Percentiles rank a stretch among this genome's conserved stretches.
Evolutionary conservation across 2,113 vertebrate genomes (phyloP).

Genomic region (Indri indri): DNA sequence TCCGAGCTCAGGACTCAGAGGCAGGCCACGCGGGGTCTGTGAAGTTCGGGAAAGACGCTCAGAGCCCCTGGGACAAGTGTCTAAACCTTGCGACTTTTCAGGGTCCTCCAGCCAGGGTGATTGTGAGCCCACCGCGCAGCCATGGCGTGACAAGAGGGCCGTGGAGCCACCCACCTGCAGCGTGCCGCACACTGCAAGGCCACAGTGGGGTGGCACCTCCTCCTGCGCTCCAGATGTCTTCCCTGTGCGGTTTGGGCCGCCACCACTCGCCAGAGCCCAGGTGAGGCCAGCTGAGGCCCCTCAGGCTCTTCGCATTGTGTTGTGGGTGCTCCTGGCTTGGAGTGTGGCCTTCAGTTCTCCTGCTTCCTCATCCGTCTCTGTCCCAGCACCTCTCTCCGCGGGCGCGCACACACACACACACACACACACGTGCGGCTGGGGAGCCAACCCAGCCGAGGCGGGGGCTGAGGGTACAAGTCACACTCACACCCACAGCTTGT

Average conservation of each 20-base stretch:
- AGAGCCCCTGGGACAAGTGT: neutral
- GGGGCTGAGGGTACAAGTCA: neutral
- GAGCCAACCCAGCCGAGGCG: neutral
- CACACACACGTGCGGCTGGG: neutral
- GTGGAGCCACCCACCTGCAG: neutral
- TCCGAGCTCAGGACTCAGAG: neutral
- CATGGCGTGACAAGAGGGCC: neutral
- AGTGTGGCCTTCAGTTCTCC: neutral
- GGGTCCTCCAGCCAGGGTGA: neutral
- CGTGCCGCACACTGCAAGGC: neutral
- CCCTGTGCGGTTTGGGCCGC: neutral
- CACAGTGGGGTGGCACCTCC: too few relatives aligned
- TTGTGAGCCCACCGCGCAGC: fast-evolving
- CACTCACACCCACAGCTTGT: too few relatives aligned
- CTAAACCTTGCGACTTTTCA: neutral
- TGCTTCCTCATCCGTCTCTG: neutral
- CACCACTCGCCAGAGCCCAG: neutral
- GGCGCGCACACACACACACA: neutral
- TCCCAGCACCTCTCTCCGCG: neutral
- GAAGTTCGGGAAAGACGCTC: neutral
- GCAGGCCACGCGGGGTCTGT: neutral
- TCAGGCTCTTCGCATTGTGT: neutral
- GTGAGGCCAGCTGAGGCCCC: fast-evolving
- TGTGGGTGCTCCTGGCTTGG: neutral
- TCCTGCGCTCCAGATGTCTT: neutral